Percentiles rank a stretch among this genome's conserved stretches.
Evolutionary conservation across 2,888 invertebrate species (phyloP).

Genomic region (Philonicus albiceps): DNA sequence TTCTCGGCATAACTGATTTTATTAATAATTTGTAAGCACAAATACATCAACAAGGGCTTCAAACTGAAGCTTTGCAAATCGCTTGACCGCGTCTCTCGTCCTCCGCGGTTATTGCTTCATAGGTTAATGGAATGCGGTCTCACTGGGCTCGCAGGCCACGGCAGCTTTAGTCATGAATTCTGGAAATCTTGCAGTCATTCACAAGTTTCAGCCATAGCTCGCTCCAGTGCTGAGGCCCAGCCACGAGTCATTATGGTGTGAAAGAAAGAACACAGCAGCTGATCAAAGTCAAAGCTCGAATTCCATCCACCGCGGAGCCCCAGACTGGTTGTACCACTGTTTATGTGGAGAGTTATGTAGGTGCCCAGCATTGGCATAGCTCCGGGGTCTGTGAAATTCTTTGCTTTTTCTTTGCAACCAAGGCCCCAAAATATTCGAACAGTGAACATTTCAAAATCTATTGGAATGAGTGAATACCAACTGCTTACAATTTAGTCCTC

Average conservation of each 20-base stretch:
- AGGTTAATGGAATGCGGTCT: constrained; percentile 23
- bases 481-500: background rate
- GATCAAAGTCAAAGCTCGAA: constrained; percentile 32
- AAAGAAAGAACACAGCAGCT: constrained; percentile 29
- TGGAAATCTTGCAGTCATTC: constrained; percentile 31
- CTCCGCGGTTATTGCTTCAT: background rate
- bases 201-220: constrained; percentile 25
- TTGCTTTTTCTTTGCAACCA: background rate
- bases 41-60: background rate
- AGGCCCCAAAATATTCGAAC: background rate
- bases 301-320: background rate
- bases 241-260: background rate
- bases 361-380: background rate
- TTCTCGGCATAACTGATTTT: background rate
- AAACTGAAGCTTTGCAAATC: background rate
- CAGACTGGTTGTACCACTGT: background rate
- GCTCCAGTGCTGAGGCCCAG: background rate
- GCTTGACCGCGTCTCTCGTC: background rate
- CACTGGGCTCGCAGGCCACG: background rate
- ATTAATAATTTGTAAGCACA: constrained; percentile 20
- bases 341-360: background rate
- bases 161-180: constrained; percentile 25
- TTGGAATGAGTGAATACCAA: background rate
- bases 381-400: background rate
- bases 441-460: background rate